Percentiles rank a stretch among this genome's conserved stretches.
These are phyloP conservation scores for Nerophis ophidion DNA, from an alignment of 2,113 vertebrate species.

Conservation along the genomic window DNA sequence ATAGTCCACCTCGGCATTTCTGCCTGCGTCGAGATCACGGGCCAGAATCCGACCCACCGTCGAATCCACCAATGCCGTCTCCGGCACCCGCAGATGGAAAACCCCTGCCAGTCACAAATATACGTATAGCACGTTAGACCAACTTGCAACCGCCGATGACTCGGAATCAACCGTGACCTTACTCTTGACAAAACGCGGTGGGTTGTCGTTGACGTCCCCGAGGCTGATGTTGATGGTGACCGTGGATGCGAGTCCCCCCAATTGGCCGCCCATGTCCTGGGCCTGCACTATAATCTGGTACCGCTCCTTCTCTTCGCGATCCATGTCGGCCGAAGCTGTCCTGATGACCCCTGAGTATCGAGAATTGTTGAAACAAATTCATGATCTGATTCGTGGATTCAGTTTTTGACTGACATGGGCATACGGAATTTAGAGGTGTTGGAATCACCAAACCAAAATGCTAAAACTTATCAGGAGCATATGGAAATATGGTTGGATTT, in stretches of 20 bases:
- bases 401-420: background rate
- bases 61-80: conserved; percentile 78
- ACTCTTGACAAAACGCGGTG: conserved; percentile 62
- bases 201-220: conserved; percentile 93
- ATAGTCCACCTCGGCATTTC: conserved; percentile 87
- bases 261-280: conserved; percentile 94
- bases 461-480: no score
- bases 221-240: conserved; percentile 88
- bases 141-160: no score
- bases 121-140: no score
- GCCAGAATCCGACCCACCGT: conserved; percentile 85
- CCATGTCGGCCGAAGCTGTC: conserved; percentile 94
- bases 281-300: conserved; percentile 94
- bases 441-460: no score
- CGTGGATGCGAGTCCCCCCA: conserved; percentile 89
- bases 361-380: background rate
- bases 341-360: conserved; percentile 79
- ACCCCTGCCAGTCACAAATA: conserved; percentile 69
- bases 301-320: conserved; percentile 87
- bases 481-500: no score
- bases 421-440: no score
- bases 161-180: background rate
- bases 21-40: conserved; percentile 82
- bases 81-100: conserved; percentile 86
- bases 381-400: background rate